Evolutionary conservation across 2,888 invertebrate species (phyloP).

Genomic region (Dynastes hyllus): DNA sequence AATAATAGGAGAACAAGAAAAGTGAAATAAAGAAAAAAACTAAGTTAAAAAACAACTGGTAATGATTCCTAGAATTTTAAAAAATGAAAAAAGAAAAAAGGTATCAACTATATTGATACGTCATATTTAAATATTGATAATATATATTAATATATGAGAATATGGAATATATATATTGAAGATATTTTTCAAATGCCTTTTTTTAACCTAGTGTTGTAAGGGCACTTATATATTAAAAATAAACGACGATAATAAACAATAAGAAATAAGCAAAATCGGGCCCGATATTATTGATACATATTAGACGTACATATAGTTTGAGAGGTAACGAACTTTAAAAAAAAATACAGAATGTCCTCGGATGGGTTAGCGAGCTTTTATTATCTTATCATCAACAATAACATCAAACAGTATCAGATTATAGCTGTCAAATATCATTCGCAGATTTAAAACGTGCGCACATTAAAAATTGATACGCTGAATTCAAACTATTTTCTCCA

Average conservation of each 20-base stretch:
- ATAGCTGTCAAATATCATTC: no score
- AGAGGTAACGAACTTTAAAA: background rate
- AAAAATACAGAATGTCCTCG: constrained; percentile 9
- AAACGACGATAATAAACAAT: constrained; percentile 37
- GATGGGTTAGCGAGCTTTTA: no score
- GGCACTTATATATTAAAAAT: constrained; percentile 48
- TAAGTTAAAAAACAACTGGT: constrained; percentile 60
- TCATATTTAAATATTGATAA: constrained; percentile 59
- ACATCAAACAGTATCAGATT: no score
- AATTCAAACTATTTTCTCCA: no score
- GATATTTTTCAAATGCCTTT: constrained; percentile 70
- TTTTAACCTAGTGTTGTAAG: constrained; percentile 61
- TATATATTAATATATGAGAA: constrained; percentile 54
- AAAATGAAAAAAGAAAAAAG: constrained; percentile 30
- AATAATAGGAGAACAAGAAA: constrained; percentile 32
- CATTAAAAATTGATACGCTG: no score
- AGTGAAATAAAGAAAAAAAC: constrained; percentile 3
- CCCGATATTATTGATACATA: constrained; percentile 29
- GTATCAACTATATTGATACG: constrained; percentile 53
- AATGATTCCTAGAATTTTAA: constrained; percentile 67
- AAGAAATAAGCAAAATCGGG: constrained; percentile 35
- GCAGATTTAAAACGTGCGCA: no score
- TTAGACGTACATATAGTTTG: background rate
- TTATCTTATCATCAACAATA: no score
- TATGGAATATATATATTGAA: constrained; percentile 58